Evolutionary conservation across 2,797 vertebrate genomes (phyloP).

Genomic region (Schizopygopsis malacanthus): DNA sequence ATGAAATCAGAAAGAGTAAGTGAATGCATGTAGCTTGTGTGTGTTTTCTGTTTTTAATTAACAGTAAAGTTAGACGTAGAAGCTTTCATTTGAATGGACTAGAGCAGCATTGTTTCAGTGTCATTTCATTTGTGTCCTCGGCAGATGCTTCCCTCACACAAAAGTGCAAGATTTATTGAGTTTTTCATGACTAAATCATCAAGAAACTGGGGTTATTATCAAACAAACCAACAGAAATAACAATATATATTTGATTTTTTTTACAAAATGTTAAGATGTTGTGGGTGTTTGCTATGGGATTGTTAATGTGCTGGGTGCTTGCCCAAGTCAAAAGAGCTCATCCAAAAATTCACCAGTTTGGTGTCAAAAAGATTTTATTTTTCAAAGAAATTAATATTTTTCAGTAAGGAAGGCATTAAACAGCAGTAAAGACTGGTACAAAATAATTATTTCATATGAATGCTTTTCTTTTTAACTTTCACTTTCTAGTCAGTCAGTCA

Average conservation of each 20-base stretch:
- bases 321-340: neutral
- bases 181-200: neutral
- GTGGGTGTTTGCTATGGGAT: neutral
- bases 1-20: conserved; percentile 27
- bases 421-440: neutral
- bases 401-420: neutral
- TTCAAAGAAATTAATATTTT: neutral
- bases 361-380: neutral
- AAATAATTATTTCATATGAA: neutral
- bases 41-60: conserved; percentile 19
- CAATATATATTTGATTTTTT: neutral
- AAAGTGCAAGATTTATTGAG: neutral
- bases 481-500: neutral
- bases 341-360: neutral
- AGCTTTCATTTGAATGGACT: conserved; percentile 9
- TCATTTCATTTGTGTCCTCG: conserved; percentile 4
- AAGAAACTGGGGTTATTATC: neutral
- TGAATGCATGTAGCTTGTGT: conserved; percentile 17
- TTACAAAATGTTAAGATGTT: neutral
- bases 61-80: conserved; percentile 11
- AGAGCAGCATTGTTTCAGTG: neutral
- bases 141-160: neutral
- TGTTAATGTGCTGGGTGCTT: neutral
- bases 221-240: neutral
- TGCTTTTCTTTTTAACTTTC: neutral